These are phyloP conservation scores for Leiothrix lutea DNA, from an alignment of 2,113 vertebrate species.

Conservation along the genomic window DNA sequence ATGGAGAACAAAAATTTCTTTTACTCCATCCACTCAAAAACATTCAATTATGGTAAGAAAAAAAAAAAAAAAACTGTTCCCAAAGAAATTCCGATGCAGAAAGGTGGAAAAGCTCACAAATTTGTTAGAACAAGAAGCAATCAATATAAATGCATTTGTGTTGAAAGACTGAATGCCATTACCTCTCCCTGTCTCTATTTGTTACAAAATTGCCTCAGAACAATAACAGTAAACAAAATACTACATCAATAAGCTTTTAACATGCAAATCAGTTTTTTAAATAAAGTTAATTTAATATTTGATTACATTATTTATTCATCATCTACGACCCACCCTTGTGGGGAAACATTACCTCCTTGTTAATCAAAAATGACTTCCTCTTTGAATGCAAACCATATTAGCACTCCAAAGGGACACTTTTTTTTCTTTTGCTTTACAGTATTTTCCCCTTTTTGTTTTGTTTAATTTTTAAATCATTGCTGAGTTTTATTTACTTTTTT, in stretches of 20 bases:
- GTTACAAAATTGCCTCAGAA: slow-evolving; percentile 27
- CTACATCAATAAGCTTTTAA: slow-evolving; percentile 48
- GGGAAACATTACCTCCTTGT: slow-evolving; percentile 47
- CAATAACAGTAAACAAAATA: slow-evolving; percentile 47
- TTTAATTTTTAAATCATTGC: background rate
- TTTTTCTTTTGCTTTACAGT: background rate
- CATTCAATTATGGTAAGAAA: background rate
- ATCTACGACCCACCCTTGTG: slow-evolving; percentile 36
- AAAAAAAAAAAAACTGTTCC: background rate
- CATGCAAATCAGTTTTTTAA: slow-evolving; percentile 52
- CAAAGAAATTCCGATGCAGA: background rate
- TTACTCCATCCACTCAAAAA: background rate
- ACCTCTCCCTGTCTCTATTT: background rate
- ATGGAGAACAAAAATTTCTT: background rate
- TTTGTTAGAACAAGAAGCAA: background rate
- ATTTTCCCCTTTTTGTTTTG: background rate
- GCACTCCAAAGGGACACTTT: slow-evolving; percentile 32
- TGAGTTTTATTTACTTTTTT: background rate
- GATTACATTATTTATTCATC: slow-evolving; percentile 64
- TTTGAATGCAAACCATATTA: slow-evolving; percentile 42
- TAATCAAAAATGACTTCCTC: slow-evolving; percentile 40
- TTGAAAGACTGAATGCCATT: background rate
- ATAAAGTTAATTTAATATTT: slow-evolving; percentile 63
- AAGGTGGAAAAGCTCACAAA: background rate
- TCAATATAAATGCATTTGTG: background rate